Percentiles rank a stretch among this genome's conserved stretches.
phyloP scores from a whole-genome alignment of 2,888 invertebrate species.

The Chesias legatella region DNA sequence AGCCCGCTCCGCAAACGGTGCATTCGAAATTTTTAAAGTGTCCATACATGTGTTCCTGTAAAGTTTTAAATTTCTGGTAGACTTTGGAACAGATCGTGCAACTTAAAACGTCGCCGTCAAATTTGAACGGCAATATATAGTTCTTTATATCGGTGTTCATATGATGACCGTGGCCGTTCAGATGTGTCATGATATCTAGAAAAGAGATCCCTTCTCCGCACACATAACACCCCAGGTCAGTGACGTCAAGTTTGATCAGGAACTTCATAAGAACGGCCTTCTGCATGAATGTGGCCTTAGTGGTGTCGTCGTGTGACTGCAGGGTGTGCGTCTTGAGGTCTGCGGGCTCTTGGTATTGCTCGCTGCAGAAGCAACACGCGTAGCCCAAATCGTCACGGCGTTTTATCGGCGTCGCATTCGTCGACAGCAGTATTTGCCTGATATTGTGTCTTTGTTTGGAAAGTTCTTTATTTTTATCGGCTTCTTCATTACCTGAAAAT shows the following conservation, averaged over 20 bases:
- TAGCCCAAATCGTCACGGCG: slow-evolving; percentile 45
- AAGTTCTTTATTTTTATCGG: slow-evolving; percentile 16
- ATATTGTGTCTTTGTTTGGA: slow-evolving; percentile 45
- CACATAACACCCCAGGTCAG: slow-evolving; percentile 32
- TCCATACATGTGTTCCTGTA: slow-evolving; percentile 23
- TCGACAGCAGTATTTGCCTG: slow-evolving; percentile 38
- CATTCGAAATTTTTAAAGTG: slow-evolving; percentile 56
- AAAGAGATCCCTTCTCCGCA: slow-evolving; percentile 23
- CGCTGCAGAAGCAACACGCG: slow-evolving; percentile 45
- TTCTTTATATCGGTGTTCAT: slow-evolving; percentile 32
- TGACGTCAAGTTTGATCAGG: slow-evolving; percentile 52
- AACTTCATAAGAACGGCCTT: slow-evolving; percentile 33
- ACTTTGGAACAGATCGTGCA: slow-evolving; percentile 25
- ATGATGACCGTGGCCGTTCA: slow-evolving; percentile 23
- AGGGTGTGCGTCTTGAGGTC: slow-evolving; percentile 50
- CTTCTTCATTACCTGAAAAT: slow-evolving; percentile 9
- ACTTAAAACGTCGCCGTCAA: slow-evolving; percentile 19
- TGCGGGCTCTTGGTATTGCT: slow-evolving; percentile 33
- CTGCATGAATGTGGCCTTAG: slow-evolving; percentile 32
- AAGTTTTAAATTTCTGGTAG: slow-evolving; percentile 19
- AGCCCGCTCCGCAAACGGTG: slow-evolving; percentile 46
- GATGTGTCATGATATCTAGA: slow-evolving; percentile 25
- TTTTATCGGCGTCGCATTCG: slow-evolving; percentile 55
- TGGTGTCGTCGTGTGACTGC: slow-evolving; percentile 32
- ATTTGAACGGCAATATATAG: slow-evolving; percentile 35